These are phyloP conservation scores for Tolypeutes matacus DNA, from an alignment of 2,797 vertebrate genomes.

Conservation along the genomic window DNA sequence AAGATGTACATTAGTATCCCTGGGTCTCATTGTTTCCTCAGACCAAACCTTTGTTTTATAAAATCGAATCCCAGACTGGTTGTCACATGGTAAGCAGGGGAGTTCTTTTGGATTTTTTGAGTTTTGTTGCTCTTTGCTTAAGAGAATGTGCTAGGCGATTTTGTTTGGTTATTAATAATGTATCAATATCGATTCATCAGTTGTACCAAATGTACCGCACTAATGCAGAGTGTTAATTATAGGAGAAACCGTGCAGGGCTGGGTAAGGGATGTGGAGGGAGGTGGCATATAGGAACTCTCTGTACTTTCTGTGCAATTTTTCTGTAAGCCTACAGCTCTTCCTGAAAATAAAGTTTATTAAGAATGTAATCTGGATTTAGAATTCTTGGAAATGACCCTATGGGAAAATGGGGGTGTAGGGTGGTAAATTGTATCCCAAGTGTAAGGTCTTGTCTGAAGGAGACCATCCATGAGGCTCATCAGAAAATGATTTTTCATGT, in stretches of 20 bases:
- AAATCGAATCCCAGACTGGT: not conserved
- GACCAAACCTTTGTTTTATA: not conserved
- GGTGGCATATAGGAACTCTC: too few relatives aligned
- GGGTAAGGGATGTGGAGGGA: too few relatives aligned
- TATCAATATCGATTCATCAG: too few relatives aligned
- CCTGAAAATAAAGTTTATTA: too few relatives aligned
- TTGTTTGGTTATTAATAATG: too few relatives aligned
- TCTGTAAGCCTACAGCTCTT: too few relatives aligned
- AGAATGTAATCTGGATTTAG: not conserved
- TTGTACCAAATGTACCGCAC: too few relatives aligned
- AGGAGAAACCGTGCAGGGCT: too few relatives aligned
- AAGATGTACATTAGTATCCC: not conserved
- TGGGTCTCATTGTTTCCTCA: conserved; percentile 18
- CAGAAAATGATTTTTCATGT: conserved; percentile 19
- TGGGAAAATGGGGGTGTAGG: not conserved
- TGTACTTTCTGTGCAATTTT: too few relatives aligned
- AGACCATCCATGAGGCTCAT: not conserved
- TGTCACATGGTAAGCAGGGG: not conserved
- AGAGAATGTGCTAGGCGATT: not conserved
- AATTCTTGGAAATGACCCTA: conserved; percentile 60
- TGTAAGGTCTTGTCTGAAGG: conserved; percentile 6
- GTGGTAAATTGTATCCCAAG: not conserved
- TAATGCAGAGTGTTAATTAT: too few relatives aligned
- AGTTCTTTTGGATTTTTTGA: not conserved
- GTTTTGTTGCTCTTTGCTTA: conserved; percentile 1